Conservation (phyloP, 2,888 invertebrate species). For the Limnephilus marmoratus region DNA sequence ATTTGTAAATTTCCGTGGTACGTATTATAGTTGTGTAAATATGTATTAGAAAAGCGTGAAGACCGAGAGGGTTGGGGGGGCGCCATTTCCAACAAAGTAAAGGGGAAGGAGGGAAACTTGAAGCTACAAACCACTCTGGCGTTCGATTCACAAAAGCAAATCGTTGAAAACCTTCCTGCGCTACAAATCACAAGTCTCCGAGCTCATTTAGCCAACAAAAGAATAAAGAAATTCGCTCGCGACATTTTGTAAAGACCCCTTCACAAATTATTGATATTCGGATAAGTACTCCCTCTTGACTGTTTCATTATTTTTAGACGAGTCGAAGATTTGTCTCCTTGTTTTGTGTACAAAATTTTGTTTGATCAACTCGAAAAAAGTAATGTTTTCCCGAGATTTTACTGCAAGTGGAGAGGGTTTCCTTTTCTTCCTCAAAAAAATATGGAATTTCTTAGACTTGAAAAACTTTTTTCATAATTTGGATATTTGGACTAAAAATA, state of each 20-base stretch:
- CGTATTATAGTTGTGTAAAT: neutral
- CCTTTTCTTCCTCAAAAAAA: neutral
- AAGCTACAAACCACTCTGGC: slow-evolving; percentile 52
- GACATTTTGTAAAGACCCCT: slow-evolving; percentile 53
- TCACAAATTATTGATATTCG: slow-evolving; percentile 61
- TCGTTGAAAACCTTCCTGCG: slow-evolving; percentile 52
- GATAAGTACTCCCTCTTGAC: slow-evolving; percentile 49
- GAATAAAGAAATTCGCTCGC: slow-evolving; percentile 50
- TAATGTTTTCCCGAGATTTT: slow-evolving; percentile 22
- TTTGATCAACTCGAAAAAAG: slow-evolving; percentile 41
- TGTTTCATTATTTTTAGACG: slow-evolving; percentile 48
- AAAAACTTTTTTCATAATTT: neutral
- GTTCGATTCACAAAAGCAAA: slow-evolving; percentile 58
- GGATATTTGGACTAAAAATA: neutral
- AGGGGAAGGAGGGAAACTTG: slow-evolving; percentile 5
- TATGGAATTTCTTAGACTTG: neutral
- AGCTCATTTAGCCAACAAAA: slow-evolving; percentile 56
- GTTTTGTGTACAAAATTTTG: slow-evolving; percentile 40
- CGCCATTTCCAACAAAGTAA: slow-evolving; percentile 18
- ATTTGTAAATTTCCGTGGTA: neutral
- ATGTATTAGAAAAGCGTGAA: neutral
- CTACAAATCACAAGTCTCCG: slow-evolving; percentile 58
- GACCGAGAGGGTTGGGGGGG: neutral
- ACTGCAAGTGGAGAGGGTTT: neutral
- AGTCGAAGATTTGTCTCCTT: slow-evolving; percentile 26